Conservation (phyloP, 2,113 vertebrate species). For the Synchiropus splendidus region DNA sequence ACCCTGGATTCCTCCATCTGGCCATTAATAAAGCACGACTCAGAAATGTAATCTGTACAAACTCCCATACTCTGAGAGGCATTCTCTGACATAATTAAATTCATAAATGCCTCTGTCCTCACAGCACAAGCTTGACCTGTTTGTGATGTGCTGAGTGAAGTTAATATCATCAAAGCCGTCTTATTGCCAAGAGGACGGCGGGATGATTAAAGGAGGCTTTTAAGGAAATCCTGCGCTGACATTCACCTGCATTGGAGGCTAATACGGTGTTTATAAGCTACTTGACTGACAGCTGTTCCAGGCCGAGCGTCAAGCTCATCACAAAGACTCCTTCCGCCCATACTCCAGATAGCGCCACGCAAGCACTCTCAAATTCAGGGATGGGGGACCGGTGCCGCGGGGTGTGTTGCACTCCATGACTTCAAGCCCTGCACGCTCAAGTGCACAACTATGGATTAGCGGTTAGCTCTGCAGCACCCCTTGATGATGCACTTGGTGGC, state of each 20-base stretch:
- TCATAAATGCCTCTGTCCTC: too few species aligned
- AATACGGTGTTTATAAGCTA: constrained; percentile 47
- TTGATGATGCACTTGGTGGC: constrained; percentile 47
- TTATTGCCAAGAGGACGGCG: constrained; percentile 24
- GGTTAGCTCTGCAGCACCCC: constrained; percentile 38
- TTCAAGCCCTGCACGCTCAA: constrained; percentile 33
- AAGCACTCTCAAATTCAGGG: too few species aligned
- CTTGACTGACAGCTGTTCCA: constrained; percentile 33
- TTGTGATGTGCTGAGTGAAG: constrained; percentile 33
- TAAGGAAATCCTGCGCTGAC: constrained; percentile 48
- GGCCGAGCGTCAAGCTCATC: constrained; percentile 2
- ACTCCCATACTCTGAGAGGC: too few species aligned
- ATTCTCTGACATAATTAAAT: too few species aligned
- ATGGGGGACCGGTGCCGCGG: too few species aligned
- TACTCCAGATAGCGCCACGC: constrained; percentile 21
- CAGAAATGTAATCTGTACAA: too few species aligned
- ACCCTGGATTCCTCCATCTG: too few species aligned
- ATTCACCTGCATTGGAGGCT: constrained; percentile 47
- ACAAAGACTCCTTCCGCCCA: constrained; percentile 5
- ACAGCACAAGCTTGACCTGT: constrained; percentile 28
- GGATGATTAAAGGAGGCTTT: constrained; percentile 55
- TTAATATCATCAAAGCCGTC: constrained; percentile 43
- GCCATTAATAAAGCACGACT: too few species aligned
- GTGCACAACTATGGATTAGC: constrained; percentile 56
- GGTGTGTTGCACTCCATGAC: constrained; percentile 19